Percentiles rank a stretch among this genome's conserved stretches.
phyloP scores from a whole-genome alignment of 2,888 invertebrate species.

The Hecatera dysodea region DNA sequence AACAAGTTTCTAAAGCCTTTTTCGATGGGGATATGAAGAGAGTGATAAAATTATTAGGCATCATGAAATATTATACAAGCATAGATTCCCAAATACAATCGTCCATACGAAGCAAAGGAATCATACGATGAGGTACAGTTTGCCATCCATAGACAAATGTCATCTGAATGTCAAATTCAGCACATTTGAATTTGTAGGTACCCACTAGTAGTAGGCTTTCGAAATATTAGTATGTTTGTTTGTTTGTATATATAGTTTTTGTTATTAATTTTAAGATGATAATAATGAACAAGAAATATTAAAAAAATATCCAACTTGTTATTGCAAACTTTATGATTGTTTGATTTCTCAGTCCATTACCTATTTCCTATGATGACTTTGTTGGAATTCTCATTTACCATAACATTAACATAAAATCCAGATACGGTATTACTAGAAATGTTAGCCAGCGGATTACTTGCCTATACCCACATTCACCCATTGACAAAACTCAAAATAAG shows the following conservation, averaged over 20 bases:
- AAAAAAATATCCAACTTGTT: constrained; percentile 32
- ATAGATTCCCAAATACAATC: constrained; percentile 94
- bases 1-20: constrained; percentile 92
- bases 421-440: no score
- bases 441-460: no score
- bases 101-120: constrained; percentile 90
- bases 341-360: neutral
- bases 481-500: no score
- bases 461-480: no score
- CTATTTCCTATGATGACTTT: neutral
- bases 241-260: constrained; percentile 34
- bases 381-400: neutral
- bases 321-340: neutral
- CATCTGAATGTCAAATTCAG: neutral
- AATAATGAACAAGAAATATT: neutral
- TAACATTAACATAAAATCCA: no score
- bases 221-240: neutral
- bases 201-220: constrained; percentile 16
- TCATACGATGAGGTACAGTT: constrained; percentile 81
- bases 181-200: no score
- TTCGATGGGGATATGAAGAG: constrained; percentile 91
- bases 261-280: constrained; percentile 5
- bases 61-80: constrained; percentile 96
- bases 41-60: constrained; percentile 93
- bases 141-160: neutral